phyloP scores from a whole-genome alignment of 2,797 vertebrate species.

The Molossus alvarezi region DNA sequence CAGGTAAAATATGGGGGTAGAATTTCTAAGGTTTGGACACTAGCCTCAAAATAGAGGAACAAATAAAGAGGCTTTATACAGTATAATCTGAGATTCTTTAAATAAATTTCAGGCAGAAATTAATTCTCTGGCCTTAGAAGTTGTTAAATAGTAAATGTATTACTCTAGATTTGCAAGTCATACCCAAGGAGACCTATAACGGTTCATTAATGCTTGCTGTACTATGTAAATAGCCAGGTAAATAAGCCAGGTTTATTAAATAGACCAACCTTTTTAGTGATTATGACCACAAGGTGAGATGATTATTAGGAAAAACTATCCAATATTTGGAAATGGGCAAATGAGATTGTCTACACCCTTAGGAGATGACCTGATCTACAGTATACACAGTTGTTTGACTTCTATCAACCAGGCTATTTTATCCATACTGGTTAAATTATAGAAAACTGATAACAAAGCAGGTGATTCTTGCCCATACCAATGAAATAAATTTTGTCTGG shows the following conservation, averaged over 20 bases:
- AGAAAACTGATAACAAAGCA: slow-evolving; percentile 53
- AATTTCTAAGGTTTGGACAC: slow-evolving; percentile 33
- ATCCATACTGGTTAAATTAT: slow-evolving; percentile 51
- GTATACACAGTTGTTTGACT: neutral
- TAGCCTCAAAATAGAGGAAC: slow-evolving; percentile 15
- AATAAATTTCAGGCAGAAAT: slow-evolving; percentile 31
- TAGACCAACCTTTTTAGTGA: slow-evolving; percentile 35
- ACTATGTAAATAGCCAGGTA: slow-evolving; percentile 5
- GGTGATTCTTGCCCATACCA: slow-evolving; percentile 40
- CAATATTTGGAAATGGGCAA: slow-evolving; percentile 47
- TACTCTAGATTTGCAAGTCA: slow-evolving; percentile 52
- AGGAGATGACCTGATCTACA: slow-evolving; percentile 41
- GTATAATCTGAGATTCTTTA: neutral
- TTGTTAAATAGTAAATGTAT: slow-evolving; percentile 40
- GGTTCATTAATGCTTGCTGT: slow-evolving; percentile 48
- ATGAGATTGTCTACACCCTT: neutral
- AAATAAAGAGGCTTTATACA: slow-evolving; percentile 56
- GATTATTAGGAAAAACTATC: slow-evolving; percentile 54
- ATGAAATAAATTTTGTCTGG: slow-evolving; percentile 58
- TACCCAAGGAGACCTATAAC: neutral
- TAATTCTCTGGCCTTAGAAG: slow-evolving; percentile 37
- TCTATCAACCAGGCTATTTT: neutral
- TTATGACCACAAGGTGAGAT: neutral
- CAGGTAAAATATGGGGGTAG: slow-evolving; percentile 18
- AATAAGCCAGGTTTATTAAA: neutral